phyloP scores from a whole-genome alignment of 2,888 invertebrate genomes.

The Sinodicranocentrus sp. region DNA sequence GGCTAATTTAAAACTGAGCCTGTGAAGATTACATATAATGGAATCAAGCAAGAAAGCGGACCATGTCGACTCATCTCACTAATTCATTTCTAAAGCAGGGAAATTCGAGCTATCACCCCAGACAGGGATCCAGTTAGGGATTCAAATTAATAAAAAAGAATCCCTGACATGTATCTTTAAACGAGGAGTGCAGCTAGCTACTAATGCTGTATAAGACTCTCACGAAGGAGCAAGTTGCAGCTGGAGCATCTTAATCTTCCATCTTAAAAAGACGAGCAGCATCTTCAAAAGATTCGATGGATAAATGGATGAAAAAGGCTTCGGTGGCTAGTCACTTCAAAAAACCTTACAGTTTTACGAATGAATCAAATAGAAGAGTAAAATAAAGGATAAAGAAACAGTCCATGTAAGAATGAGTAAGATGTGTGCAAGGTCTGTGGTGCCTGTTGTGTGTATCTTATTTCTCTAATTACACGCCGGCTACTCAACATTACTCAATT shows the following conservation, averaged over 20 bases:
- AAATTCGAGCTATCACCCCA: neutral
- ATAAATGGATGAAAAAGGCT: slow-evolving; percentile 39
- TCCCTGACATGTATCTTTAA: neutral
- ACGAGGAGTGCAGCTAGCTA: neutral
- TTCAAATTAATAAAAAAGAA: slow-evolving; percentile 18
- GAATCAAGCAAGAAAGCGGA: slow-evolving; percentile 32
- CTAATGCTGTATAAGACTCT: too few species aligned
- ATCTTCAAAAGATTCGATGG: slow-evolving; percentile 19
- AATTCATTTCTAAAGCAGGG: slow-evolving; percentile 2
- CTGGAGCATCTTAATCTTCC: slow-evolving; percentile 46
- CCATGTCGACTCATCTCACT: slow-evolving; percentile 25
- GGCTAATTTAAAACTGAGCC: slow-evolving; percentile 25
- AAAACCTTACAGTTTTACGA: too few species aligned
- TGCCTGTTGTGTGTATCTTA: slow-evolving; percentile 33
- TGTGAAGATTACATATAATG: slow-evolving; percentile 32
- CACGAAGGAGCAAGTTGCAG: too few species aligned
- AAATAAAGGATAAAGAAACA: too few species aligned
- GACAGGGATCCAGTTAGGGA: neutral
- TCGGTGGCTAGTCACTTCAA: too few species aligned
- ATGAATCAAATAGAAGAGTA: too few species aligned
- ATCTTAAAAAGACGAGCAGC: slow-evolving; percentile 2
- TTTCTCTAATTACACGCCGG: slow-evolving; percentile 57
- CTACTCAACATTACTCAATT: slow-evolving; percentile 52
- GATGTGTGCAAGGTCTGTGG: neutral
- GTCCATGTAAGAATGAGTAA: slow-evolving; percentile 12